These are phyloP conservation scores for Vimba vimba DNA, from an alignment of 2,113 vertebrate genomes.

Conservation along the genomic window DNA sequence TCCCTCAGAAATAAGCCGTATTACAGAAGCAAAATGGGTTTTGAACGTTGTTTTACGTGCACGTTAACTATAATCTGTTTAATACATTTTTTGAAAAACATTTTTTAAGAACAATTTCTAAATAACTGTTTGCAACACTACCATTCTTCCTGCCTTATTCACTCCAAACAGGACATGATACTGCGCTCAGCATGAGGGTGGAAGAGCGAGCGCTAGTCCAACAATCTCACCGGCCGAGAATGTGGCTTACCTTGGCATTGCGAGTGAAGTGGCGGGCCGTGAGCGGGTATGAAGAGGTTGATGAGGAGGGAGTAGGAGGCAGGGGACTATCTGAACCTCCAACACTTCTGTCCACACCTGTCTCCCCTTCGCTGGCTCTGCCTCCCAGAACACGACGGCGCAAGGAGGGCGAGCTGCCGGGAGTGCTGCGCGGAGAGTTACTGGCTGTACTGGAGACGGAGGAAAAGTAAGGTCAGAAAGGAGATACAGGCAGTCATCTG, in stretches of 20 bases:
- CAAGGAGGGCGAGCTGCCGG: slow-evolving; percentile 86
- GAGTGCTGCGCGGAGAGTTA: slow-evolving; percentile 88
- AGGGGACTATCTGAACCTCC: slow-evolving; percentile 77
- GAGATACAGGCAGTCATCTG: slow-evolving; percentile 19
- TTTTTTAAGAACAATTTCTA: not conserved
- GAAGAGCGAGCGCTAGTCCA: not conserved
- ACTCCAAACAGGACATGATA: not conserved
- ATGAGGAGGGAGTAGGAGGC: slow-evolving; percentile 75
- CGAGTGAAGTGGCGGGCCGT: slow-evolving; percentile 84
- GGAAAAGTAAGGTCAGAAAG: slow-evolving; percentile 4
- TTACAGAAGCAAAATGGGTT: not conserved
- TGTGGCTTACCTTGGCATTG: slow-evolving; percentile 84
- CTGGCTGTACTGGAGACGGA: slow-evolving; percentile 80
- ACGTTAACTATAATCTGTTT: not conserved
- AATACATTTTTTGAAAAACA: not conserved
- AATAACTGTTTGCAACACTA: not conserved
- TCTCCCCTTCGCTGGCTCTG: slow-evolving; percentile 73
- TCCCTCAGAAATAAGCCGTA: not conserved
- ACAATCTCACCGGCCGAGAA: too few relatives aligned
- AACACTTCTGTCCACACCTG: slow-evolving; percentile 69
- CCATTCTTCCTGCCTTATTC: slow-evolving; percentile 1
- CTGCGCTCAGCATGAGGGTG: not conserved
- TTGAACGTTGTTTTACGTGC: not conserved
- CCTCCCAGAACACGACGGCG: slow-evolving; percentile 82
- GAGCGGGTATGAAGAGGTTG: slow-evolving; percentile 82